A percentile compares a stretch with the other conserved stretches of the same genome.
Conservation (phyloP, 1,140 invertebrate genomes). For the Dinothrombium tinctorium region DNA sequence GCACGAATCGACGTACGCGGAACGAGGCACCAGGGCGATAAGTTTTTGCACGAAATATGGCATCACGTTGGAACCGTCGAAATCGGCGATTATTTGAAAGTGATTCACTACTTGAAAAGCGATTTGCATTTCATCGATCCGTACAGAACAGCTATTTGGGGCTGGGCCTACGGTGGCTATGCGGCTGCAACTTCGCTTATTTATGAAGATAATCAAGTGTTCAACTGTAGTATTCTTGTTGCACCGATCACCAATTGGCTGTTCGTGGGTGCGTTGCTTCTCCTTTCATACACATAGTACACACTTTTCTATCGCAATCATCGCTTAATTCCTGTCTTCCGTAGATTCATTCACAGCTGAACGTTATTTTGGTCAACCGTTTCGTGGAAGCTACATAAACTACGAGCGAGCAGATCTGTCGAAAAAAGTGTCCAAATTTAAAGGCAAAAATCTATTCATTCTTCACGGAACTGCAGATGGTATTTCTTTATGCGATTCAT, state of each 20-base stretch:
- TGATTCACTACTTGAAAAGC: constrained; percentile 38
- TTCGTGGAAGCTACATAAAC: constrained; percentile 57
- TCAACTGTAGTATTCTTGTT: constrained; percentile 70
- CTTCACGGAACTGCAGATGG: constrained; percentile 68
- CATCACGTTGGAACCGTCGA: constrained; percentile 4
- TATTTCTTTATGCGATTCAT: constrained; percentile 6
- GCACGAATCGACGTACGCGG: constrained; percentile 4
- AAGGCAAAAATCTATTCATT: constrained; percentile 58
- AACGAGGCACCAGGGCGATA: constrained; percentile 1
- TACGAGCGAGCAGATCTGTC: constrained; percentile 64
- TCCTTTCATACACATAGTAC: neutral
- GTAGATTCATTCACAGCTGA: constrained; percentile 80
- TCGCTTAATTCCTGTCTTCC: constrained; percentile 17
- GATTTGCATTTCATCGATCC: constrained; percentile 63
- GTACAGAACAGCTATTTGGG: constrained; percentile 47
- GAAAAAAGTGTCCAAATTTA: constrained; percentile 48
- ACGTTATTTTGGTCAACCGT: constrained; percentile 69
- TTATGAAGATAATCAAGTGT: constrained; percentile 35
- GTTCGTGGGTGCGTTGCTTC: constrained; percentile 26
- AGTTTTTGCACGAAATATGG: constrained; percentile 4
- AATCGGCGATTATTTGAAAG: constrained; percentile 2
- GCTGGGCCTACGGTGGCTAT: constrained; percentile 76
- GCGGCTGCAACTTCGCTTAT: constrained; percentile 53
- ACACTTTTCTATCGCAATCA: neutral
- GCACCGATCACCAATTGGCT: constrained; percentile 79